Evolutionary conservation across 2,888 invertebrate species (phyloP).

Genomic region (Pristionchus arcanus): DNA sequence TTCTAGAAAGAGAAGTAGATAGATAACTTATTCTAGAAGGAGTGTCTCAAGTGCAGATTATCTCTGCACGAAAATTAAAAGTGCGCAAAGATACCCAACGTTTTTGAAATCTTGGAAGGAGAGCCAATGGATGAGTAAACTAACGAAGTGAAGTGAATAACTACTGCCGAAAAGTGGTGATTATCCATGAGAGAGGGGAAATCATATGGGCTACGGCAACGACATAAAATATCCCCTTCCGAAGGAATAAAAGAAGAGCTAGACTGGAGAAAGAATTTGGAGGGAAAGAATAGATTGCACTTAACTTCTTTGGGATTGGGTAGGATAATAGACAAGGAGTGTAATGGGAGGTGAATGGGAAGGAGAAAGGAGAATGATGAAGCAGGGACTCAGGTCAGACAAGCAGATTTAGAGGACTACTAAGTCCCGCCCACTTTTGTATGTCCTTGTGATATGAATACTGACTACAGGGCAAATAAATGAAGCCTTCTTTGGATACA

Average conservation of each 20-base stretch:
- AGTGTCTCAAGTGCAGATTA: background rate
- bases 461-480: background rate
- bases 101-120: background rate
- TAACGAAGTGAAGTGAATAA: background rate
- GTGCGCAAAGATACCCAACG: background rate
- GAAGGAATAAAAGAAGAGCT: background rate
- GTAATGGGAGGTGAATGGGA: conserved; percentile 12
- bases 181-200: background rate
- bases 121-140: background rate
- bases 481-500: background rate
- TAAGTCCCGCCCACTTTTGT: background rate
- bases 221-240: background rate
- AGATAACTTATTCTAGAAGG: background rate
- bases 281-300: background rate
- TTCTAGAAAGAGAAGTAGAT: background rate
- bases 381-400: background rate
- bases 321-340: background rate
- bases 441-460: background rate
- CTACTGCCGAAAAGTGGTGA: background rate
- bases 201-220: background rate
- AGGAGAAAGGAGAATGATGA: background rate
- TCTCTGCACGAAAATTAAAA: background rate
- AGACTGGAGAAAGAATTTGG: background rate
- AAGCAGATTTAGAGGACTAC: background rate
- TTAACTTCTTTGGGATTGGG: background rate